phyloP scores from a whole-genome alignment of 2,113 vertebrate species.

The Hydrolagus affinis region DNA sequence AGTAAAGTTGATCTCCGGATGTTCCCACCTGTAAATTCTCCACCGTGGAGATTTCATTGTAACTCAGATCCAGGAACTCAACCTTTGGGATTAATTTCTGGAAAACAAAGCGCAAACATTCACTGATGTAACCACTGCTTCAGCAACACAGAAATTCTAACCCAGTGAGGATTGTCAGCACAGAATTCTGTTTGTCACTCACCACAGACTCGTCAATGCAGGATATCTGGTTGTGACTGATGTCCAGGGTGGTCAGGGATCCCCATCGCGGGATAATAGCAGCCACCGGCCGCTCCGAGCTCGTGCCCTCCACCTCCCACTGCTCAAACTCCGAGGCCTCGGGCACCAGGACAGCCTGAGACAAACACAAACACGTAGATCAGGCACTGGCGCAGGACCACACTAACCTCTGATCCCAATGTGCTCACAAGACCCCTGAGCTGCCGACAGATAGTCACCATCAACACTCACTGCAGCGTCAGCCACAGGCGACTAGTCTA shows the following conservation, averaged over 20 bases:
- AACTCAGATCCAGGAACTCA: slow-evolving; percentile 90
- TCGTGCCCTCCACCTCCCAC: slow-evolving; percentile 79
- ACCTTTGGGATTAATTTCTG: slow-evolving; percentile 90
- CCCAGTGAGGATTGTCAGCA: neutral
- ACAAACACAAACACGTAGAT: slow-evolving; percentile 31
- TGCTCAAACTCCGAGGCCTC: slow-evolving; percentile 85
- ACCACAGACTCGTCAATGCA: slow-evolving; percentile 86
- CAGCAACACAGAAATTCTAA: neutral
- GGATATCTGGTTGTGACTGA: slow-evolving; percentile 83
- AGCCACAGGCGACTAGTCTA: too few relatives aligned
- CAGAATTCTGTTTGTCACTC: slow-evolving; percentile 40
- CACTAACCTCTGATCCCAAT: too few relatives aligned
- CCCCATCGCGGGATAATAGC: slow-evolving; percentile 83
- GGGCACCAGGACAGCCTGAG: slow-evolving; percentile 79
- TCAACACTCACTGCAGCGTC: too few relatives aligned
- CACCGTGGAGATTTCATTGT: slow-evolving; percentile 75
- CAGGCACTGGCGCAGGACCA: neutral
- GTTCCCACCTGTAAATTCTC: slow-evolving; percentile 81
- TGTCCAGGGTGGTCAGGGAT: slow-evolving; percentile 83
- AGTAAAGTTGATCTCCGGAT: too few relatives aligned
- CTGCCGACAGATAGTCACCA: too few relatives aligned
- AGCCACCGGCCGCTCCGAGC: slow-evolving; percentile 66
- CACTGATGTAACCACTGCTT: neutral
- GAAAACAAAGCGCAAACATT: slow-evolving; percentile 35
- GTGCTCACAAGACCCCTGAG: too few relatives aligned